Evolutionary conservation across 2,113 vertebrate genomes (phyloP).

Genomic region (Myotis yumanensis): DNA sequence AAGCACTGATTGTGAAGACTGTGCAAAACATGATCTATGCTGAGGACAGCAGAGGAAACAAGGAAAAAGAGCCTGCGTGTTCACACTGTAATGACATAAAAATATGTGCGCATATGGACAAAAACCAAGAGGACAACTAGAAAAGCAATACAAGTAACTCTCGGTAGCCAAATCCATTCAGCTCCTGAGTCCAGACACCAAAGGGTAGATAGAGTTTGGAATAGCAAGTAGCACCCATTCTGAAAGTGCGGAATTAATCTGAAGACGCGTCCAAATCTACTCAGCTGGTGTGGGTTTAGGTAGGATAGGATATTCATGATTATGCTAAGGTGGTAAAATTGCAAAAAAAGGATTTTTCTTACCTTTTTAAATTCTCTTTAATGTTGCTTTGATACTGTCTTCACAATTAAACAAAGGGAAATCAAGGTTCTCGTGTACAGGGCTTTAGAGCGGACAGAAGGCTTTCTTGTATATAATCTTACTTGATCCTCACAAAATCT

Average conservation of each 20-base stretch:
- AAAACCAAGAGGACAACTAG: background rate
- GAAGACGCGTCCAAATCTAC: background rate
- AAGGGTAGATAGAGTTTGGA: background rate
- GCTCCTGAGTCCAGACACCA: background rate
- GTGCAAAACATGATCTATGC: background rate
- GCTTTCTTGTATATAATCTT: background rate
- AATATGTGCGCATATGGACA: rapidly evolving
- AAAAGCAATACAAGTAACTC: background rate
- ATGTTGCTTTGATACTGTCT: background rate
- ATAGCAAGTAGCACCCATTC: rapidly evolving
- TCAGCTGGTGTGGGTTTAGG: rapidly evolving
- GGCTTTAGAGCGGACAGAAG: background rate
- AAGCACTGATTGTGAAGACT: rapidly evolving
- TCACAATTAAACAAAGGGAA: conserved; percentile 42
- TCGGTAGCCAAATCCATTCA: rapidly evolving
- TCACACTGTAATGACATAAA: background rate
- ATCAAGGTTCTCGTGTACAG: background rate
- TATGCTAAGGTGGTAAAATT: background rate
- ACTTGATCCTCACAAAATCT: background rate
- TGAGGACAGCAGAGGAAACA: background rate
- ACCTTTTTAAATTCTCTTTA: conserved; percentile 6
- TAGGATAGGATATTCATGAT: rapidly evolving
- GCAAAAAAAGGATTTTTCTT: background rate
- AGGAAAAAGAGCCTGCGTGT: rapidly evolving
- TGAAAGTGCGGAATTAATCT: rapidly evolving